A percentile compares a stretch with the other conserved stretches of the same genome.
These are phyloP conservation scores for Tokudaia muenninki DNA, from an alignment of 2,797 vertebrate genomes.

Conservation along the genomic window DNA sequence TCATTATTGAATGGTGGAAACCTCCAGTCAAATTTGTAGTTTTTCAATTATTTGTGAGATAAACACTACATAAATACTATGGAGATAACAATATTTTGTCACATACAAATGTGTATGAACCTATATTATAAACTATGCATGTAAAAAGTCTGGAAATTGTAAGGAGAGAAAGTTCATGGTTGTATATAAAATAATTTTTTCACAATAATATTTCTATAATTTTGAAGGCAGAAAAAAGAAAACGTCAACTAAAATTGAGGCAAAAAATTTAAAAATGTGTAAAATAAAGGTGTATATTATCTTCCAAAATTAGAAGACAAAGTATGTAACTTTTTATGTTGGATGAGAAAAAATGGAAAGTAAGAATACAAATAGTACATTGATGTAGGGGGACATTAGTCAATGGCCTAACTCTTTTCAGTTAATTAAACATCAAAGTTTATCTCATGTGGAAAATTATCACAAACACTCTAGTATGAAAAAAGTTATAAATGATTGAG, in stretches of 20 bases:
- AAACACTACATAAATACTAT: neutral
- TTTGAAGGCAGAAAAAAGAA: neutral
- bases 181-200: conserved; percentile 15
- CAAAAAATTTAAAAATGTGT: neutral
- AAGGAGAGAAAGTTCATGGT: neutral
- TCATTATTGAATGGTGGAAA: neutral
- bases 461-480: neutral
- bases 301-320: conserved; percentile 41
- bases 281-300: neutral
- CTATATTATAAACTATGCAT: neutral
- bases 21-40: neutral
- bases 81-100: neutral
- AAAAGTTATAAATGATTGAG: neutral
- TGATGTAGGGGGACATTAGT: neutral
- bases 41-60: neutral
- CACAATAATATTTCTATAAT: neutral
- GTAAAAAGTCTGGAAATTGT: conserved; percentile 1
- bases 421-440: conserved; percentile 30
- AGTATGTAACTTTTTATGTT: neutral
- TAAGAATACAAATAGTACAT: neutral
- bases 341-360: conserved; percentile 9
- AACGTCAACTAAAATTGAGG: neutral
- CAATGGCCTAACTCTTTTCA: neutral
- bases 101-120: neutral
- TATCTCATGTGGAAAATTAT: conserved; percentile 27